These are phyloP conservation scores for Polypterus bichir DNA, from an alignment of 2,113 vertebrate genomes.

Conservation along the genomic window DNA sequence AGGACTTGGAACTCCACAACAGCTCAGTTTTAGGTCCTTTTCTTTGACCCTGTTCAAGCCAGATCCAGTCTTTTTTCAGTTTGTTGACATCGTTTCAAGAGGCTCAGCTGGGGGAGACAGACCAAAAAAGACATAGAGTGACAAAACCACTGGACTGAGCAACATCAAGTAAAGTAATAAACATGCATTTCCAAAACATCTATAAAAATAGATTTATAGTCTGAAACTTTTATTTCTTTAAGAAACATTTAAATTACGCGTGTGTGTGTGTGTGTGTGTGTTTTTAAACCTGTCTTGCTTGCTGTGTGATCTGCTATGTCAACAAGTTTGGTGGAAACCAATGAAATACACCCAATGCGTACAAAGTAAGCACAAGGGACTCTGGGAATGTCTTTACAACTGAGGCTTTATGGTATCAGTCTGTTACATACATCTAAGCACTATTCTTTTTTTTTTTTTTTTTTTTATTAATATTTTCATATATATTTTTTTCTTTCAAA, in stretches of 20 bases:
- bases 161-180: constrained; percentile 43
- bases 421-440: constrained; percentile 65
- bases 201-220: constrained; percentile 74
- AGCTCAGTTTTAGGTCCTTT: too few relatives aligned
- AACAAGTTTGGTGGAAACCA: constrained; percentile 75
- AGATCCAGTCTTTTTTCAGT: neutral
- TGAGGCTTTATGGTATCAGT: constrained; percentile 65
- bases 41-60: too few relatives aligned
- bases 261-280: constrained; percentile 15
- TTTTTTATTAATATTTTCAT: constrained; percentile 13
- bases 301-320: constrained; percentile 42
- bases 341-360: constrained; percentile 97
- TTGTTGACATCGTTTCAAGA: constrained; percentile 15
- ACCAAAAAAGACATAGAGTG: constrained; percentile 37
- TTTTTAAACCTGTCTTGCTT: constrained; percentile 27
- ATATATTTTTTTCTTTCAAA: too few relatives aligned
- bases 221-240: constrained; percentile 63
- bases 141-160: constrained; percentile 38
- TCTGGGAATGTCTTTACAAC: constrained; percentile 88
- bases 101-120: constrained; percentile 35
- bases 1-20: too few relatives aligned
- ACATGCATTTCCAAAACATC: constrained; percentile 68
- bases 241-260: constrained; percentile 56
- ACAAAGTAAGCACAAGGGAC: constrained; percentile 80
- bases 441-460: constrained; percentile 47